A percentile compares a stretch with the other conserved stretches of the same genome.
Conservation (phyloP, 2,888 invertebrate species). For the Apoda limacodes region DNA sequence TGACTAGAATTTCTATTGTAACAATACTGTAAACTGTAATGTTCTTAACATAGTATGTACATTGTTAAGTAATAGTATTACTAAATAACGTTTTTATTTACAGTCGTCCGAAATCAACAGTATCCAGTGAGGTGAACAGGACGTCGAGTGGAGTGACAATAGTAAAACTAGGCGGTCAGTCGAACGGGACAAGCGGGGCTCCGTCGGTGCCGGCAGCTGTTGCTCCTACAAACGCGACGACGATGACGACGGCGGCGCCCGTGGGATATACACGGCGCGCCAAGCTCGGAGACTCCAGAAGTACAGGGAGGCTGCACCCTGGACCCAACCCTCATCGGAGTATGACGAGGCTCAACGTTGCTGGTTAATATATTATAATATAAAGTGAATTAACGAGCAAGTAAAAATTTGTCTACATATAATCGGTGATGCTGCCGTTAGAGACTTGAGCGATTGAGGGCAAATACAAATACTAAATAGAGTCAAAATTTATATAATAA, state of each 20-base stretch:
- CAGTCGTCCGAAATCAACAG: conserved; percentile 41
- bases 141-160: conserved; percentile 83
- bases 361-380: no score
- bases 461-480: no score
- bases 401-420: no score
- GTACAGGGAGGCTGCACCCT: conserved; percentile 16
- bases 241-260: conserved; percentile 18
- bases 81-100: neutral
- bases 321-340: conserved; percentile 29
- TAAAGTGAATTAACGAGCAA: no score
- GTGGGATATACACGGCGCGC: conserved; percentile 31
- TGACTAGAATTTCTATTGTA: no score
- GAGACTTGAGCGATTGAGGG: no score
- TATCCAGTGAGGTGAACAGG: conserved; percentile 72
- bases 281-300: conserved; percentile 63
- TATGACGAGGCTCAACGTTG: conserved; percentile 82
- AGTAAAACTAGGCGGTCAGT: conserved; percentile 74
- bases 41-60: neutral
- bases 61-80: neutral
- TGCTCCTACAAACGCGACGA: conserved; percentile 17
- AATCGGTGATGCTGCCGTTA: no score
- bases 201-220: conserved; percentile 9
- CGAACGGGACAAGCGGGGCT: conserved; percentile 10
- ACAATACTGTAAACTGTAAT: no score
- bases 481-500: no score